Evolutionary conservation across 1,140 invertebrate genomes (phyloP), one percentile per base, ranked within the genome.

Genomic region (Zaprionus camerounensis): DNA sequence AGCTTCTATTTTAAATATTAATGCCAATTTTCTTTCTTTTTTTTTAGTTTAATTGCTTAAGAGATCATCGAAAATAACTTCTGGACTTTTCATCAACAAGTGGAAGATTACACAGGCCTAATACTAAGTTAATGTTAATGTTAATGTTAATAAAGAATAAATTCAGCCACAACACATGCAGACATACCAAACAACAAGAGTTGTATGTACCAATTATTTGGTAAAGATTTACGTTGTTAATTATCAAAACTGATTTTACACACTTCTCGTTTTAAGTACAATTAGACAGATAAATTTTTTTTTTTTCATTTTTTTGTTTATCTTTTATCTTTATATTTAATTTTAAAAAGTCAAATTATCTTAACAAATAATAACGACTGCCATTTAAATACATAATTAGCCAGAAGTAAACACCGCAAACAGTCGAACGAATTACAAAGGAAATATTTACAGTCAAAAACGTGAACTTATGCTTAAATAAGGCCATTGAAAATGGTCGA

Each of bases 351-450:
- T 87, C 80, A 88, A 81, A 78, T 83, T 78, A 87, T 87, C 80
- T 87, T 84, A 34, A 87, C 82, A 75, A 87, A 82, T 82, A 65
- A 87, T 78, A 83, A 83, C 75, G 81, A 87, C 84, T 87, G 84
- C 84, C 84, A 87, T 88, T 88, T 87, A 80, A 66, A 65, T 80
- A 87, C 51, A 74, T 70, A 44, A 71, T 71, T 64, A 71, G 67
- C 68, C 36, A 44, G 24, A 55, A 63, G 49, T 24, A 44, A 49
- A 12, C 15, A 41, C 12, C 15, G 38, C 38, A 49, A 49, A 49
- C n/a, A 20, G 17, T 49, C 9, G 5, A n/a, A 22, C 46, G 9
- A 20, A 49, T 49, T 22, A 26, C 15, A 44, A 28, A 57, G 31
- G n/a, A 49, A 34, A 49, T 17, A 59, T 7, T 15, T 13, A 34